These are phyloP conservation scores for Sebastes diploproa DNA, from an alignment of 2,797 vertebrate species.

Conservation along the genomic window DNA sequence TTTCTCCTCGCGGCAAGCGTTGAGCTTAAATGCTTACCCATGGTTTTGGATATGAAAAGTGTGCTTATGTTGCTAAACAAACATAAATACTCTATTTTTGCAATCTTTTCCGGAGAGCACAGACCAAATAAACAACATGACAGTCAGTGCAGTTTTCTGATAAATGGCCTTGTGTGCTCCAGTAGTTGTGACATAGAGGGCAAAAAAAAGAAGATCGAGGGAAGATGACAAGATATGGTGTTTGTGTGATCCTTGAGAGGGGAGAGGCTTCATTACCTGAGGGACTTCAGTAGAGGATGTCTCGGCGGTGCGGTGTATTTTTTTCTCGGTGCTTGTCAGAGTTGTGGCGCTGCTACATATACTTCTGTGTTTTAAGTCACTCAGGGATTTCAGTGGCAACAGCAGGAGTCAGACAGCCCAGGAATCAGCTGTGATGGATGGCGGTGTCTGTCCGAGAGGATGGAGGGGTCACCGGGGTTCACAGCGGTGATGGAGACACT, in stretches of 20 bases:
- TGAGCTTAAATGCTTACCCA: conserved; percentile 8
- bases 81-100: conserved; percentile 28
- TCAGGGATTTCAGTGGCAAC: conserved; percentile 50
- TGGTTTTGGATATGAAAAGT: conserved; percentile 25
- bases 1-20: conserved; percentile 9
- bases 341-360: conserved; percentile 28
- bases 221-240: conserved; percentile 63
- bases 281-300: conserved; percentile 48
- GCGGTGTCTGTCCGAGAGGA: conserved; percentile 50
- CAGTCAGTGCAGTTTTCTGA: conserved; percentile 33
- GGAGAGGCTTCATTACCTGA: conserved; percentile 66
- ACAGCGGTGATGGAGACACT: conserved; percentile 65
- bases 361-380: conserved; percentile 58
- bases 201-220: conserved; percentile 19
- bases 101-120: conserved; percentile 11
- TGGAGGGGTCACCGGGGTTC: conserved; percentile 54
- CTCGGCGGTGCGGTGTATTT: conserved; percentile 4
- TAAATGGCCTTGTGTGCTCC: conserved; percentile 40
- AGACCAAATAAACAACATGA: conserved; percentile 32
- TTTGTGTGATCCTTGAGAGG: conserved; percentile 57
- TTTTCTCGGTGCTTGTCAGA: conserved; percentile 54
- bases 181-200: conserved; percentile 39
- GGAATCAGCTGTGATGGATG: conserved; percentile 71
- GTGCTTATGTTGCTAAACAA: conserved; percentile 33
- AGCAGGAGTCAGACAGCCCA: conserved; percentile 22